Evolutionary conservation across 1,140 invertebrate genomes (phyloP), one percentile per base, ranked within the genome.

Genomic region (Bombus affinis): DNA sequence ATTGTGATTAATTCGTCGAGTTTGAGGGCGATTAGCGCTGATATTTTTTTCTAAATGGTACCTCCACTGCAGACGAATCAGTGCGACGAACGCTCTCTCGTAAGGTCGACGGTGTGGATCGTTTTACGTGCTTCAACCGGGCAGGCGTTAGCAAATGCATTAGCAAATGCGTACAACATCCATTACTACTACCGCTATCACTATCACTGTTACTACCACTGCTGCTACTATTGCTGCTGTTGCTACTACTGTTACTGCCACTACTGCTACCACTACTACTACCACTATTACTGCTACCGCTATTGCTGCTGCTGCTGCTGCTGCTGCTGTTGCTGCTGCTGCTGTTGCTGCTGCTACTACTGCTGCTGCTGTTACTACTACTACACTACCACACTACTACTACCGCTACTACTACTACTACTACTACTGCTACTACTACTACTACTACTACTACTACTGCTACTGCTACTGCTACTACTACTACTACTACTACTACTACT

Each of bases 1-100:
- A 91, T 88, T 91, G 89, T 92, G 91, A 92, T 91, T 80, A 86
- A 62, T 86, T 89, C 90, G 90, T 81, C 75, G 88, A 83, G 77
- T 82, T 88, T 68, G 84, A 89, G 88, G 75, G 44, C 71, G 76
- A 73, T 70, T 86, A 53, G 47, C 74, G 70, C 47, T 47, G 71
- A 44, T 44, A n/a, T 65, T 42, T 42, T 59, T 37, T 80, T 18
- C 22, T 10, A 32, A 3, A 15, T 15, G 70, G 70, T 37, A n/a
- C 25, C 39, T n/a, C 44, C 57, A 44, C 28, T 2, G 32, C 53
- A 42, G 57, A 59, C 28, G 57, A 12, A 75, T 62, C 15, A 22
- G n/a, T 37, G 57, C 79, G 78, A 85, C 70, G 68, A 86, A 74
- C 35, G 39, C 72, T 85, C 57, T 86, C 77, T 39, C 62, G 47